phyloP scores from a whole-genome alignment of 2,797 vertebrate genomes.

The Sparidentex hasta region DNA sequence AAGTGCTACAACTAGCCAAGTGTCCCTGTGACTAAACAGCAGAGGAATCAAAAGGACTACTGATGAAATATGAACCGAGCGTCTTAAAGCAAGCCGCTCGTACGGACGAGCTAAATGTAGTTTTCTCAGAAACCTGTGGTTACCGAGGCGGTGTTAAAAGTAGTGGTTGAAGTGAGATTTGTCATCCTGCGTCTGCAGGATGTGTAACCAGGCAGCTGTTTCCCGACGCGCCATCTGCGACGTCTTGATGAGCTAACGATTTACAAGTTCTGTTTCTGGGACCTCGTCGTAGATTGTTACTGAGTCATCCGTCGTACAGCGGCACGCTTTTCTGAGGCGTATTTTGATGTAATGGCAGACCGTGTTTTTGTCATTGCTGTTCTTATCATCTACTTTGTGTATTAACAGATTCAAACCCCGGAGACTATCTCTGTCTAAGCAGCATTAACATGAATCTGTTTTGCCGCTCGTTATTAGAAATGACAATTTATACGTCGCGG shows the following conservation, averaged over 20 bases:
- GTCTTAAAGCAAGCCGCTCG: background rate
- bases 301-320: slow-evolving; percentile 3
- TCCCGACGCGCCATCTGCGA: background rate
- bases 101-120: background rate
- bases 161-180: background rate
- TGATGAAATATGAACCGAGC: background rate
- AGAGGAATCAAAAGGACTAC: background rate
- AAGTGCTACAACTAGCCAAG: background rate
- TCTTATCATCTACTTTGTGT: background rate
- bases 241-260: background rate
- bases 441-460: slow-evolving; percentile 43
- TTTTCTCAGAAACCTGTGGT: background rate
- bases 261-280: background rate
- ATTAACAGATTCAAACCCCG: slow-evolving; percentile 28
- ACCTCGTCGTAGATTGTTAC: background rate
- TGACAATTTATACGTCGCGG: slow-evolving; percentile 44
- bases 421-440: slow-evolving; percentile 19
- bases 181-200: background rate
- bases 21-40: background rate
- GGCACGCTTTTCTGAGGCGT: background rate
- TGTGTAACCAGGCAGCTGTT: background rate
- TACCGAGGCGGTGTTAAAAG: background rate
- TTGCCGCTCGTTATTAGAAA: slow-evolving; percentile 39
- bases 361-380: slow-evolving; percentile 15
- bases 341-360: background rate